Percentiles rank a stretch among this genome's conserved stretches.
These are phyloP conservation scores for Bombylius major DNA, from an alignment of 2,888 invertebrate species.

Conservation along the genomic window DNA sequence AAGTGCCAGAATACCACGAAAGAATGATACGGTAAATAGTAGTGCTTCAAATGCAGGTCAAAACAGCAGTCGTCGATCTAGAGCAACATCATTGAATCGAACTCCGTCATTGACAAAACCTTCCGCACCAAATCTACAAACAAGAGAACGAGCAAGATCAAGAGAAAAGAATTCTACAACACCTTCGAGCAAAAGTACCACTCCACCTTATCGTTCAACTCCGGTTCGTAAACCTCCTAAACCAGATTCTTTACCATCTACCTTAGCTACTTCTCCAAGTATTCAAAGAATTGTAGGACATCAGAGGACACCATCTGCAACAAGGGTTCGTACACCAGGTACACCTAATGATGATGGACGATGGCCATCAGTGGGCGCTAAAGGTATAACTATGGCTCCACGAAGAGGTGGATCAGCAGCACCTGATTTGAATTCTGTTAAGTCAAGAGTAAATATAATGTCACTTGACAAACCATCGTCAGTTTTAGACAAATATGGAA, in stretches of 20 bases:
- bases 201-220: slow-evolving; percentile 23
- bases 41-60: slow-evolving; percentile 11
- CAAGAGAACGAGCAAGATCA: slow-evolving; percentile 46
- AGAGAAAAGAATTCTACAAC: slow-evolving; percentile 45
- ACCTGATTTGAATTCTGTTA: slow-evolving; percentile 27
- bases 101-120: slow-evolving; percentile 41
- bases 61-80: slow-evolving; percentile 34
- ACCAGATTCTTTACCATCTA: slow-evolving; percentile 42
- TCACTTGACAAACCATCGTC: slow-evolving; percentile 31
- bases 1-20: slow-evolving; percentile 21
- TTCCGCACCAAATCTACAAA: slow-evolving; percentile 40
- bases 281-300: slow-evolving; percentile 26
- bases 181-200: slow-evolving; percentile 37
- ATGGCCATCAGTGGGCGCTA: slow-evolving; percentile 44
- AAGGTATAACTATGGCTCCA: slow-evolving; percentile 11
- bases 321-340: slow-evolving; percentile 47
- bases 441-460: slow-evolving; percentile 24
- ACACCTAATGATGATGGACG: slow-evolving; percentile 57
- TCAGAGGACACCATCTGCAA: slow-evolving; percentile 40
- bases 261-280: slow-evolving; percentile 31
- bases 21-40: slow-evolving; percentile 14
- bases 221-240: slow-evolving; percentile 28
- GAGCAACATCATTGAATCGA: slow-evolving; percentile 41
- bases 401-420: slow-evolving; percentile 30
- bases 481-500: slow-evolving; percentile 62